phyloP scores from a whole-genome alignment of 2,113 vertebrate species.

The Leucopsar rothschildi region DNA sequence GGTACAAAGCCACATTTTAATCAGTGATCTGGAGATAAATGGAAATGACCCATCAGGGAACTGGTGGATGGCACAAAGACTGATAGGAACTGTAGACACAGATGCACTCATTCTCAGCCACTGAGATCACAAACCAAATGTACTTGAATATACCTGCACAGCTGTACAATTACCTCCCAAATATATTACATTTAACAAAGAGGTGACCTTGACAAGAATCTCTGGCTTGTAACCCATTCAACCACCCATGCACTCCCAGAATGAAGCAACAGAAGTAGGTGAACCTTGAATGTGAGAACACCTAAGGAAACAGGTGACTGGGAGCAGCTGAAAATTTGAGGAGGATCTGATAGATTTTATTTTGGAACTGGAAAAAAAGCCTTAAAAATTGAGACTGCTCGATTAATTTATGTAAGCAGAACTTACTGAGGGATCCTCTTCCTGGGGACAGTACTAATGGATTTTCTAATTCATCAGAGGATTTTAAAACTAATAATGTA shows the following conservation, averaged over 20 bases:
- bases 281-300: not conserved
- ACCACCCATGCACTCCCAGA: not conserved
- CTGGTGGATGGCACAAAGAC: not conserved
- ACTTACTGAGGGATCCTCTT: not conserved
- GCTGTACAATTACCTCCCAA: not conserved
- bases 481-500: not conserved
- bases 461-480: not conserved
- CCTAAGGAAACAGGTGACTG: not conserved
- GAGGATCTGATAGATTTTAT: not conserved
- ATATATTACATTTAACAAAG: not conserved
- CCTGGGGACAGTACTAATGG: not conserved
- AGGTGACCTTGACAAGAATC: not conserved
- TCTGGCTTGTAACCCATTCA: not conserved
- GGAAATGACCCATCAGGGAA: not conserved
- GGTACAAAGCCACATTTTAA: constrained; percentile 7
- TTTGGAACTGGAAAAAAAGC: not conserved
- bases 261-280: not conserved
- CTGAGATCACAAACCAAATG: not conserved
- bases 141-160: not conserved
- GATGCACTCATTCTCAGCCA: not conserved
- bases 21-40: not conserved
- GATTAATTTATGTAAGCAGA: not conserved
- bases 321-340: not conserved
- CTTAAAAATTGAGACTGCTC: not conserved
- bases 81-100: not conserved